phyloP scores from a whole-genome alignment of 2,888 invertebrate species.

The Microchrysa polita region DNA sequence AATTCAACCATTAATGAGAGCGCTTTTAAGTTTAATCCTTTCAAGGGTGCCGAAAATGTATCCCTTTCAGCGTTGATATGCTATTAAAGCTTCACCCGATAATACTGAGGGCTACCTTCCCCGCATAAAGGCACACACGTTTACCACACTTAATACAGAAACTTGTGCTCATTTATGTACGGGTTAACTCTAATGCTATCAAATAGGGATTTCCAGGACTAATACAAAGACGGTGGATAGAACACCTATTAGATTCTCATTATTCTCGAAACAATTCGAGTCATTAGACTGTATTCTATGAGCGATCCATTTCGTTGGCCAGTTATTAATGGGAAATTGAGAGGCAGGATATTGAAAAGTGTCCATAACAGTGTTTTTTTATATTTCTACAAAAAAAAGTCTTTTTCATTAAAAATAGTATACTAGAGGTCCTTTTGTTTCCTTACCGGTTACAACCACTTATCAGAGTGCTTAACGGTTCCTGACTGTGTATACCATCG shows the following conservation, averaged over 20 bases:
- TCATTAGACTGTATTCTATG: neutral
- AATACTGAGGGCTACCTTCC: conserved; percentile 1
- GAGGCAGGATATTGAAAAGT: neutral
- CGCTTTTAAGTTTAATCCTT: neutral
- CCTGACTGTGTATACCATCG: too few species aligned
- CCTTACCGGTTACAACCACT: too few species aligned
- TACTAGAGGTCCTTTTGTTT: too few species aligned
- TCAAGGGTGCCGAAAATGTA: conserved; percentile 17
- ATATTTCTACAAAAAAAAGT: too few species aligned
- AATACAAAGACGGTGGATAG: neutral
- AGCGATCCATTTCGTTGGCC: conserved; percentile 2
- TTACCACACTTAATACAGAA: neutral
- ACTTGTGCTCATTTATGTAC: conserved; percentile 28
- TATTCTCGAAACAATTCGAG: conserved; percentile 16
- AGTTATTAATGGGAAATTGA: neutral
- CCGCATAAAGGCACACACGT: conserved; percentile 7
- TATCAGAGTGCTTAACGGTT: too few species aligned
- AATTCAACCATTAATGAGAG: neutral
- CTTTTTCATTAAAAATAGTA: too few species aligned
- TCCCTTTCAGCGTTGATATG: conserved; percentile 28
- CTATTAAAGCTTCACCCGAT: conserved; percentile 34
- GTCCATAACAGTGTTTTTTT: too few species aligned
- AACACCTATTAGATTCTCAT: conserved; percentile 13
- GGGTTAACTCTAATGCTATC: conserved; percentile 23
- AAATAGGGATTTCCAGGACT: neutral